These are phyloP conservation scores for Zophobas morio DNA, from an alignment of 1,140 invertebrate species.

Conservation along the genomic window DNA sequence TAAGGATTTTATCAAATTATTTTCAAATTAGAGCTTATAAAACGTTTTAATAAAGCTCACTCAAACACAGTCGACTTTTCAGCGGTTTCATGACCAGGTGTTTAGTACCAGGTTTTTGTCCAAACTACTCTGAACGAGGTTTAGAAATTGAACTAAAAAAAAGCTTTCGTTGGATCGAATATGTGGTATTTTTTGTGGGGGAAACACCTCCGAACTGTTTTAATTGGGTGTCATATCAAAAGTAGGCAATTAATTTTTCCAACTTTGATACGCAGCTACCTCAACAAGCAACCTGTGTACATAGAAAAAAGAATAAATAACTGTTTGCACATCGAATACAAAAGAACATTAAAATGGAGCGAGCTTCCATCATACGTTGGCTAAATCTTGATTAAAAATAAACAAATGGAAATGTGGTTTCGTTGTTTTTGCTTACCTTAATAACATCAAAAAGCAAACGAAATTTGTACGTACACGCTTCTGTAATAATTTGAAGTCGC, in stretches of 20 bases:
- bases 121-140: neutral
- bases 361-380: neutral
- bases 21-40: neutral
- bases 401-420: slow-evolving; percentile 3
- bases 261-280: too few relatives aligned
- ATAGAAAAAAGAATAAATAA: too few relatives aligned
- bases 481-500: slow-evolving; percentile 5
- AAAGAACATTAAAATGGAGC: too few relatives aligned
- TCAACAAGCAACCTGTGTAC: too few relatives aligned
- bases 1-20: slow-evolving; percentile 1
- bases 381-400: slow-evolving; percentile 32
- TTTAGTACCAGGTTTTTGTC: neutral
- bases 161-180: too few relatives aligned
- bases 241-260: too few relatives aligned
- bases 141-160: too few relatives aligned
- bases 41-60: neutral
- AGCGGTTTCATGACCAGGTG: neutral
- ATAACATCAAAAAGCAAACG: slow-evolving; percentile 18
- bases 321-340: too few relatives aligned
- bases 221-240: too few relatives aligned
- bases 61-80: neutral
- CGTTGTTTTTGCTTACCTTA: slow-evolving; percentile 8
- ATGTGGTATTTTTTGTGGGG: too few relatives aligned
- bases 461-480: slow-evolving; percentile 1
- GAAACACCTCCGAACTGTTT: too few relatives aligned